Percentiles rank a stretch among this genome's conserved stretches.
phyloP scores from a whole-genome alignment of 2,888 invertebrate genomes.

The Tiliacea citrago region DNA sequence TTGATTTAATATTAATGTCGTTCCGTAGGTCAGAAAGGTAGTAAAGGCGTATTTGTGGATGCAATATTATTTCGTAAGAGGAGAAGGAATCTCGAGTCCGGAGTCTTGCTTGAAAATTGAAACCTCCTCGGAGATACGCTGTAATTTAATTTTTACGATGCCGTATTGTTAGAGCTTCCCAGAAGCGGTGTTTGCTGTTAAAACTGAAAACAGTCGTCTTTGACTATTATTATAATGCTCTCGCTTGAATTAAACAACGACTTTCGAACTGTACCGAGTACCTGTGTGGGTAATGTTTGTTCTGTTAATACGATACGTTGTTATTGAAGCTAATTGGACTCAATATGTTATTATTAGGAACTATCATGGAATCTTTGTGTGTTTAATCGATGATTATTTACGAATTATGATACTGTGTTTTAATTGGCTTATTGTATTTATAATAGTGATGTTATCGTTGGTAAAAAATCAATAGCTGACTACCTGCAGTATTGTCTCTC shows the following conservation, averaged over 20 bases:
- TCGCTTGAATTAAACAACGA: constrained; percentile 59
- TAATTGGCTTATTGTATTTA: constrained; percentile 44
- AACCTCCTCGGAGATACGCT: constrained; percentile 82
- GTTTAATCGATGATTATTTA: constrained; percentile 43
- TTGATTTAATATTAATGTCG: constrained; percentile 51
- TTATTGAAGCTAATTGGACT: constrained; percentile 61
- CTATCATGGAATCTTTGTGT: constrained; percentile 47
- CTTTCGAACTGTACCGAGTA: constrained; percentile 40
- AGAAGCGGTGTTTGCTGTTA: constrained; percentile 80
- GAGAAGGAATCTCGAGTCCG: constrained; percentile 75
- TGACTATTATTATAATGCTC: constrained; percentile 64
- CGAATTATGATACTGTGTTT: constrained; percentile 40
- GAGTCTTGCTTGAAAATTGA: constrained; percentile 84
- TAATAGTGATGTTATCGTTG: constrained; percentile 24
- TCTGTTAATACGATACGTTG: constrained; percentile 48
- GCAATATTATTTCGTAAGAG: constrained; percentile 82
- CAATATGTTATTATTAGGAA: constrained; percentile 49
- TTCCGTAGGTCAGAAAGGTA: constrained; percentile 25
- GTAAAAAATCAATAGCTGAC: no score
- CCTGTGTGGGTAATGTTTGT: constrained; percentile 42
- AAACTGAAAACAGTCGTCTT: constrained; percentile 75
- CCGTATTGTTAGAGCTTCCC: constrained; percentile 82
- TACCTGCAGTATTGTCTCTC: no score
- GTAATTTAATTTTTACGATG: constrained; percentile 88
- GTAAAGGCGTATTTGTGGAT: constrained; percentile 64